These are phyloP conservation scores for Spodoptera litura DNA, from an alignment of 1,140 invertebrate genomes.

Conservation along the genomic window DNA sequence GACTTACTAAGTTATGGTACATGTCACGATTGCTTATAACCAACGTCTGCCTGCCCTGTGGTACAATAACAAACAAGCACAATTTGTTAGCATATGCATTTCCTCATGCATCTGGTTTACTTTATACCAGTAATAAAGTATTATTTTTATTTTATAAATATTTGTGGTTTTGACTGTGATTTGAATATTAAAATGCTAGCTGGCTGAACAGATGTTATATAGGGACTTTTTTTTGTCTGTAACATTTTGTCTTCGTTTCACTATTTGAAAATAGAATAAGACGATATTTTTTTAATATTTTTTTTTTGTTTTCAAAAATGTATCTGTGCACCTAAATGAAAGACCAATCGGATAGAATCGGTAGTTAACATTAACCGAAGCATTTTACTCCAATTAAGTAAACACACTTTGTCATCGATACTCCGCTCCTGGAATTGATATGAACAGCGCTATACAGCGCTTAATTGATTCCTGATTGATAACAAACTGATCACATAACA, in stretches of 20 bases:
- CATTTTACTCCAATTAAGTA: not conserved
- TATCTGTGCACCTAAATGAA: too few species aligned
- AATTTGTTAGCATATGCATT: slow-evolving; percentile 36
- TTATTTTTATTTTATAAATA: slow-evolving; percentile 15
- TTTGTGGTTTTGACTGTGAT: not conserved
- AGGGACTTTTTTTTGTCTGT: too few species aligned
- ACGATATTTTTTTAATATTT: too few species aligned
- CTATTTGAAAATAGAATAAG: too few species aligned
- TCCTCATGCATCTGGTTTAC: slow-evolving; percentile 8
- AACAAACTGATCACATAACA: slow-evolving; percentile 25
- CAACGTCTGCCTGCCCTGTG: not conserved
- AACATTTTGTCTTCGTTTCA: too few species aligned
- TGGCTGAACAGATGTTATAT: too few species aligned
- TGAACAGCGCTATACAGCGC: not conserved
- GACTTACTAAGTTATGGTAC: not conserved
- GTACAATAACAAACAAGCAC: slow-evolving; percentile 26
- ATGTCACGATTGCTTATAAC: not conserved
- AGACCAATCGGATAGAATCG: not conserved
- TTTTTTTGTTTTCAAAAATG: too few species aligned
- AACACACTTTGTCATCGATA: slow-evolving; percentile 22
- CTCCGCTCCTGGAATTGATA: not conserved
- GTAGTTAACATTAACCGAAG: not conserved
- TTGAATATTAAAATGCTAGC: too few species aligned
- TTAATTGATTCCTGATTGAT: slow-evolving; percentile 26
- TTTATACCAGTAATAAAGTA: slow-evolving; percentile 17